Base-by-base conservation (phyloP, 1,140 invertebrate species). In the Spodoptera litura region DNA sequence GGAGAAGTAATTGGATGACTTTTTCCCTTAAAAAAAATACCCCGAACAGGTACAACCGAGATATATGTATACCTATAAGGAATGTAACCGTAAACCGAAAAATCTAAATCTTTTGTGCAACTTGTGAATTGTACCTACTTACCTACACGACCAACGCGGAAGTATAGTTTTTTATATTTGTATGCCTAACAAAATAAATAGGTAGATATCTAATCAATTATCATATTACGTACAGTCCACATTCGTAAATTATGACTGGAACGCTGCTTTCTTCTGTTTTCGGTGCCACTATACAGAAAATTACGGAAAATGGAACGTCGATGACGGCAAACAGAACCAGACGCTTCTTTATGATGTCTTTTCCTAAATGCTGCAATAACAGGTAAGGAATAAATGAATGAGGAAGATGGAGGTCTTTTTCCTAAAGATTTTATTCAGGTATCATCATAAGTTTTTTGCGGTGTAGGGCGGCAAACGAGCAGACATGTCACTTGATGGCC, bases 291-390 rank as follows among this genome's bases (percentile, higher is more conserved):
- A 92, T 83, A 53, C 91, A 94, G 4, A 90, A 88, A 0, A 93
- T 83, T 3, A 89, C 80, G 0, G 91, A 87, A 25, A 94, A 92
- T 6, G 89, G 91, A n/a, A 89, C 86, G 35, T 90, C 91, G 1
- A 15, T 0, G 5, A 94, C 72, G 0, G 92, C 87, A 10, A 80
- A 86, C 84, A 92, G 72, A 12, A 91, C 68, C 0, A 94, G 44
- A 12, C 88, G 89, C 35, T 83, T 91, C 78, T 90, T 93, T 4
- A 44, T 8, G 10, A 55, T 72, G 10, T 91, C 87, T 75, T 85
- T 83, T 4, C 72, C 13, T 9, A 92, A 4, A 59, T 59, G 84
- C 89, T 92, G 83, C 6, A 82, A 85, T 44, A 4, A 44, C 0
- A 44, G 38, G 4, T 44, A 10, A 44, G 38, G 38, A 44, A 44